Percentiles rank a stretch among this genome's conserved stretches.
phyloP scores from a whole-genome alignment of 2,113 vertebrate species.

The Eulemur macaco region DNA sequence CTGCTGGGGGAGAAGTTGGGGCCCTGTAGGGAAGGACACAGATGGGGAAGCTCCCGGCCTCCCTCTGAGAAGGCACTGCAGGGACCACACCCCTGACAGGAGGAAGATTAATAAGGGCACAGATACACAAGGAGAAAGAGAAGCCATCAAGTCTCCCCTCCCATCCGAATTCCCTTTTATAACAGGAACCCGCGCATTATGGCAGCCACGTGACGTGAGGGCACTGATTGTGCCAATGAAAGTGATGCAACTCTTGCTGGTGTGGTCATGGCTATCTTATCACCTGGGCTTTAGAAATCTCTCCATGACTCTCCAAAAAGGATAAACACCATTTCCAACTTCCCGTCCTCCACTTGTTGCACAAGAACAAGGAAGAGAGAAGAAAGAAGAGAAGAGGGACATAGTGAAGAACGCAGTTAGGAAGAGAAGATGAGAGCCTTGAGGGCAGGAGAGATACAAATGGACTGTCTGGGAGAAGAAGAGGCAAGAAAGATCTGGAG shows the following conservation, averaged over 20 bases:
- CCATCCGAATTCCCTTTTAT: not conserved
- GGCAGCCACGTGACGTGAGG: not conserved
- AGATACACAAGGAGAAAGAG: not conserved
- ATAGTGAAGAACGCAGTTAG: not conserved
- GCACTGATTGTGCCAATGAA: not conserved
- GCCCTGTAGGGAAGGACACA: not conserved
- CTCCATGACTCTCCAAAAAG: constrained; percentile 57
- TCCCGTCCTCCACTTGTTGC: not conserved
- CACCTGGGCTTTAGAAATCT: constrained; percentile 61
- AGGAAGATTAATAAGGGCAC: not conserved
- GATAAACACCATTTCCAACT: not conserved
- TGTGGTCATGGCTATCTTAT: not conserved
- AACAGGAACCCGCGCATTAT: not conserved
- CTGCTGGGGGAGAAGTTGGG: not conserved
- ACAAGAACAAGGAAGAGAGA: not conserved
- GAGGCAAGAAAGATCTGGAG: not conserved
- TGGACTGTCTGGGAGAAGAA: accelerated
- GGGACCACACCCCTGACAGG: not conserved
- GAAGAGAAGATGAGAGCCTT: not conserved
- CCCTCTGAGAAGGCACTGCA: not conserved
- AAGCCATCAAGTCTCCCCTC: not conserved
- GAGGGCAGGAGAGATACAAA: not conserved
- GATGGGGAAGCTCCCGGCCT: not conserved
- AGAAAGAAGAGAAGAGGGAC: not conserved
- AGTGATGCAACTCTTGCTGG: constrained; percentile 58